These are phyloP conservation scores for Centropristis striata DNA, from an alignment of 2,113 vertebrate genomes.

Conservation along the genomic window DNA sequence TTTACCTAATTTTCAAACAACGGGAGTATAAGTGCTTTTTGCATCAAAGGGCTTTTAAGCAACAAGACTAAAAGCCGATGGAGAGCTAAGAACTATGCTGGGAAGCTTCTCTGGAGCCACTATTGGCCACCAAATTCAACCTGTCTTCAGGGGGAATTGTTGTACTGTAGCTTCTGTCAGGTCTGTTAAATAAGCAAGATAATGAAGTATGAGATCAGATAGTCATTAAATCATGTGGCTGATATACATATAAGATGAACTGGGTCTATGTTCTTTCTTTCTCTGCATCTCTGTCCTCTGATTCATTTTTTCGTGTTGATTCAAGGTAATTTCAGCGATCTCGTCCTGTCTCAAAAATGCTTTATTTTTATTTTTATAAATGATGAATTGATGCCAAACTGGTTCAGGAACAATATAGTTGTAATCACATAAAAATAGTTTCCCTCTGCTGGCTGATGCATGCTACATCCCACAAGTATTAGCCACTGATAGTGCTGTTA, in stretches of 20 bases:
- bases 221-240: constrained; percentile 20
- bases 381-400: too few species aligned
- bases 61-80: constrained; percentile 15
- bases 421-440: not conserved
- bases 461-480: not conserved
- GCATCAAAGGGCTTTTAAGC: constrained; percentile 3
- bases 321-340: constrained; percentile 60
- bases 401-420: too few species aligned
- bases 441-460: not conserved
- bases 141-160: not conserved
- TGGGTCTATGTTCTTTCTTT: constrained; percentile 3
- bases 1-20: not conserved
- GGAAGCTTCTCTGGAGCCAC: constrained; percentile 11
- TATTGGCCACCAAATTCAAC: constrained; percentile 7
- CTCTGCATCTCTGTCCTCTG: constrained; percentile 31
- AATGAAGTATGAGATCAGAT: not conserved
- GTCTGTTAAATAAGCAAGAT: not conserved
- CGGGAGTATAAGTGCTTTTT: constrained; percentile 7
- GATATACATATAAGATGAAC: constrained; percentile 7
- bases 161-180: not conserved
- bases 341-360: too few species aligned
- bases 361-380: too few species aligned
- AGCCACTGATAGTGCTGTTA: not conserved
- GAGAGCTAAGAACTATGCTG: not conserved
- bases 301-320: constrained; percentile 50